Percentiles rank a stretch among this genome's conserved stretches.
Evolutionary conservation across 64 coral and sea anemone species (phyloP).

Genomic region (Acropora tenuis): DNA sequence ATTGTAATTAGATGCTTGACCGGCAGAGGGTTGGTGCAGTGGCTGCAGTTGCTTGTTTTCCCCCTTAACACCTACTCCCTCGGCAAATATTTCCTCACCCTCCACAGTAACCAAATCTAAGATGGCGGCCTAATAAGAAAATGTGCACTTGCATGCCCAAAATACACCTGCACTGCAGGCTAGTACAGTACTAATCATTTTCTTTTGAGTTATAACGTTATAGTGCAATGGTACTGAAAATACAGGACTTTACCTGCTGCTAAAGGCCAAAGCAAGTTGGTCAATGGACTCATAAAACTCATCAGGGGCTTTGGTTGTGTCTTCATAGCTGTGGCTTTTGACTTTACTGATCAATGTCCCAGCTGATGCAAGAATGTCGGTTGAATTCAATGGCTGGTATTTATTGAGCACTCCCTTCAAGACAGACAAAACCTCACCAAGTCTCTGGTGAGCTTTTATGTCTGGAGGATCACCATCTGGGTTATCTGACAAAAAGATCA

Average conservation of each 20-base stretch:
- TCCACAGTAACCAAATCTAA: too few species aligned
- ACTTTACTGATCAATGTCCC: constrained; percentile 88
- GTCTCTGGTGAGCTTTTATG: constrained; percentile 84
- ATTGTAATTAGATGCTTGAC: too few species aligned
- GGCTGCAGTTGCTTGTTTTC: too few species aligned
- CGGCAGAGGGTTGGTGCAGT: too few species aligned
- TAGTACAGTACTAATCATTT: too few species aligned
- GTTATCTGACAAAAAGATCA: constrained; percentile 34
- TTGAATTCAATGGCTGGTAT: constrained; percentile 80
- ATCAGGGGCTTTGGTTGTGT: constrained; percentile 77
- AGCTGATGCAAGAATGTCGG: constrained; percentile 85
- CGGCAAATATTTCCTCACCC: too few species aligned
- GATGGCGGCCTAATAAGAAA: too few species aligned
- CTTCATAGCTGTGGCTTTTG: constrained; percentile 89
- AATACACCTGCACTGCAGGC: too few species aligned
- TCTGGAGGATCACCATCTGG: constrained; percentile 67
- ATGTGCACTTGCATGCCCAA: too few species aligned
- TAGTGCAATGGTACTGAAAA: too few species aligned
- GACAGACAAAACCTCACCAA: constrained; percentile 86
- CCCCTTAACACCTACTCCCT: too few species aligned
- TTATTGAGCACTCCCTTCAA: constrained; percentile 88
- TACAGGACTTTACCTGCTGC: constrained; percentile 70
- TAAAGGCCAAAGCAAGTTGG: constrained; percentile 86
- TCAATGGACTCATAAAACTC: constrained; percentile 96
- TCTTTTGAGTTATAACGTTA: too few species aligned